Evolutionary conservation across 92 coral and sea anemone species (phyloP), one percentile per base, ranked within the genome.

Genomic region (Palythoa heliodiscus): DNA sequence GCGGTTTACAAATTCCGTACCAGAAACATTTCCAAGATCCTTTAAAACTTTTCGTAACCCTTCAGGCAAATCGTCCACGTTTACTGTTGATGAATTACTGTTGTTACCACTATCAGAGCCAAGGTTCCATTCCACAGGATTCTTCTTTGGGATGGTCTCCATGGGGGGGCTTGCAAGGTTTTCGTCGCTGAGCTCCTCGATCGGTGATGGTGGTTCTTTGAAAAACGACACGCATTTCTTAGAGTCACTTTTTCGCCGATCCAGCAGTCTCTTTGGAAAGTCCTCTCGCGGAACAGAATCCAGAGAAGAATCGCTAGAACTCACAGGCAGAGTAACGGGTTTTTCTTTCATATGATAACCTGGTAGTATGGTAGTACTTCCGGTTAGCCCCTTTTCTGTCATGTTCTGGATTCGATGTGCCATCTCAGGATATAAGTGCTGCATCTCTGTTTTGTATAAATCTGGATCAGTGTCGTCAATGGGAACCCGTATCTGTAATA

Each of bases 281-380:
- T 48, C 84, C 39, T 43, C 57, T 60, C 1, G 83, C 39, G 71
- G 83, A 5, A 3, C 5, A 16, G 61, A 24, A 66, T 11, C 11
- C 17, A 66, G 74, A 4, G 60, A 63, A 58, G 20, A 67, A 13
- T 54, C 67, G 11, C 55, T 63, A 47, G 39, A 43, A 38, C 52
- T 40, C 20, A 11, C 55, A 17, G 17, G 72, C 39, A 38, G 17
- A 20, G 53, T 23, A 66, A 10, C 60, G 25, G 84, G 73, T 64
- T 53, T 80, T 50, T 80, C 84, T 67, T 80, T 80, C 84, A 80
- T 80, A 19, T 80, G 84, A 39, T 63, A 80, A 7, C 84, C 84
- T 4, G 84, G 84, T 80, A 80, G 40, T 20, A 80, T 80, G 11
- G 84, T 80, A 10, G 84, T 80, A 23, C 75, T 80, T 16, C 84